These are phyloP conservation scores for Ailuropoda melanoleuca DNA, from an alignment of 2,113 vertebrate genomes.

Conservation along the genomic window DNA sequence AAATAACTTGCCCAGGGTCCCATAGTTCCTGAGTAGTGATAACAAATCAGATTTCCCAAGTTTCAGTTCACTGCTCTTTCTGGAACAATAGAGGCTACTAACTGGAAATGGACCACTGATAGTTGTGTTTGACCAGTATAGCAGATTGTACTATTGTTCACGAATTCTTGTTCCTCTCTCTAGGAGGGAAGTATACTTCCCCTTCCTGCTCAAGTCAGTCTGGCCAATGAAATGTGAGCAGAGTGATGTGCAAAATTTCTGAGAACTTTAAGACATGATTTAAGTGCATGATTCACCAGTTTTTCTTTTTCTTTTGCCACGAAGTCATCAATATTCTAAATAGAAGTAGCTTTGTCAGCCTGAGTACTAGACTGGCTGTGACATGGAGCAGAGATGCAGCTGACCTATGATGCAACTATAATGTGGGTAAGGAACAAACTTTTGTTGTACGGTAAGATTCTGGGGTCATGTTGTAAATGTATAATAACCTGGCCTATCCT, in stretches of 20 bases:
- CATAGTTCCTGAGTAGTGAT: not conserved
- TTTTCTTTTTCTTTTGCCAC: constrained; percentile 3
- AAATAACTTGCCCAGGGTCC: not conserved
- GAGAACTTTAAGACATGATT: not conserved
- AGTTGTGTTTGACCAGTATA: not conserved
- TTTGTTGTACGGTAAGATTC: not conserved
- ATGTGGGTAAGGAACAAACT: not conserved
- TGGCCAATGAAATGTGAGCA: not conserved
- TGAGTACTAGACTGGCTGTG: not conserved
- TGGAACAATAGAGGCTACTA: not conserved
- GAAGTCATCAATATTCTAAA: not conserved
- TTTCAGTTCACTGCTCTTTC: not conserved
- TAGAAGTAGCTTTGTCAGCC: not conserved
- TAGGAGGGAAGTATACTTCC: not conserved
- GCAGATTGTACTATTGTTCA: not conserved
- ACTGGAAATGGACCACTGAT: not conserved
- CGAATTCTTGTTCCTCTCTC: not conserved
- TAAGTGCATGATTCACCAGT: not conserved
- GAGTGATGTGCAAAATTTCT: not conserved
- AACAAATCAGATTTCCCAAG: not conserved
- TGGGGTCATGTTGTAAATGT: not conserved
- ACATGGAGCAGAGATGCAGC: not conserved
- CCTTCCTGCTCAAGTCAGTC: not conserved
- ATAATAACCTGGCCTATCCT: not conserved
- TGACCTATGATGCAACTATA: not conserved